Evolutionary conservation across 2,797 vertebrate genomes (phyloP), one percentile per base, ranked within the genome.

Genomic region (Myioborus melanocephalus): DNA sequence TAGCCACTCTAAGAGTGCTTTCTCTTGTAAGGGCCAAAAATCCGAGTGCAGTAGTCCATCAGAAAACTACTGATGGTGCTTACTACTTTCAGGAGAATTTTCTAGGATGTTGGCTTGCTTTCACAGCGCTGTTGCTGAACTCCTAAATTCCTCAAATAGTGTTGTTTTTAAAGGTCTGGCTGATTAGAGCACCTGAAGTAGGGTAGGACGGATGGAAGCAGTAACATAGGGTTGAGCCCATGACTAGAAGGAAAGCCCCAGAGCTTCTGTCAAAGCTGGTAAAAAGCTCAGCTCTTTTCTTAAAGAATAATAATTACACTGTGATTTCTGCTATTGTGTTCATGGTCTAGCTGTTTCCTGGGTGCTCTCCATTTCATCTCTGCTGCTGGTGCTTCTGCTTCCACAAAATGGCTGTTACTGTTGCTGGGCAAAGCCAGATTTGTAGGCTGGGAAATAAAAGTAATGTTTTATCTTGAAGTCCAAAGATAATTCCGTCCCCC

Each of bases 391-490:
- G 59, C 81, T 83, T 87, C 60, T 84, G 44, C 49, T 83, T 73
- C 78, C 52, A 49, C 14, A 9, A 88, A 82, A 81, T 57, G 87
- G 76, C 87, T 91, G 53, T 85, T 83, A 77, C 78, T 59, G 82
- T 83, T 94, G 93, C 92, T 78, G 89, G 82, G 94, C 79, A 86
- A 91, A 94, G 82, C 87, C 50, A 56, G 76, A 59, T 65, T 71
- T 49, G 65, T 22, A 3, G 87, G 50, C 69, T 83, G 39, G 83
- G 77, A 94, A 88, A 83, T 94, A 92, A 66, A 87, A 94, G 72
- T 88, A 92, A 81, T 57, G 49, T 94, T 95, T 94, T 96, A 83
- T 94, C 76, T 94, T 5, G 1, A 87, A 95, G 83, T 91, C 88
- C 59, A 79, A 37, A 66, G 90, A 95, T 93, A 94, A 96, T 94